Conservation (phyloP, 1,140 invertebrate species). For the Brachionus manjavacas region DNA sequence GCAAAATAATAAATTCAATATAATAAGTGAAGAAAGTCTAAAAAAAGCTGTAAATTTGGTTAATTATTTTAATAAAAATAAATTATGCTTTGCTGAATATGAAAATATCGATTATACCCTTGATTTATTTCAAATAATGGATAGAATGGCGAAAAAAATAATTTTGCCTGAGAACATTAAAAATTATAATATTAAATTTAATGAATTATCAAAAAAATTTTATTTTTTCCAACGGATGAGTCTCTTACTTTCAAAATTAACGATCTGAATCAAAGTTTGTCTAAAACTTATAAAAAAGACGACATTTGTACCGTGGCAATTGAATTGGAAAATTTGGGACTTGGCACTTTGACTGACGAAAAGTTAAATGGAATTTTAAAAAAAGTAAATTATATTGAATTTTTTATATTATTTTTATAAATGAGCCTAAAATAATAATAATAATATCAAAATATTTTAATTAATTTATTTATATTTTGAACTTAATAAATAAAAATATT, state of each 20-base stretch:
- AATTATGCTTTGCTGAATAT: neutral
- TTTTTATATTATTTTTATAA: neutral
- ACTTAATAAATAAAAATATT: neutral
- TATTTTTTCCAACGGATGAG: neutral
- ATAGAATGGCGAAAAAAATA: neutral
- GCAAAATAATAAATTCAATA: neutral
- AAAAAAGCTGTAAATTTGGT: neutral
- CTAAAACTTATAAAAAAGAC: neutral
- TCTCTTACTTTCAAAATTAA: neutral
- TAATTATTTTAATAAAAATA: neutral
- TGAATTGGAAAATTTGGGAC: neutral
- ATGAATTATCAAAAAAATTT: neutral
- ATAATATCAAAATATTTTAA: neutral
- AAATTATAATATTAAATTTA: neutral
- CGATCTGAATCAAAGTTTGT: neutral
- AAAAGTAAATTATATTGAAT: neutral
- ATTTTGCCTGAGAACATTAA: neutral
- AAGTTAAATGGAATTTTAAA: neutral
- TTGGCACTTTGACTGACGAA: neutral
- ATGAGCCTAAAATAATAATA: neutral
- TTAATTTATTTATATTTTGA: neutral
- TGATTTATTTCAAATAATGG: neutral
- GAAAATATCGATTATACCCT: neutral
- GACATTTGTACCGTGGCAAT: neutral
- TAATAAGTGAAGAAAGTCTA: neutral